Conservation (phyloP, 1,140 invertebrate species). For the Colletes gigas region DNA sequence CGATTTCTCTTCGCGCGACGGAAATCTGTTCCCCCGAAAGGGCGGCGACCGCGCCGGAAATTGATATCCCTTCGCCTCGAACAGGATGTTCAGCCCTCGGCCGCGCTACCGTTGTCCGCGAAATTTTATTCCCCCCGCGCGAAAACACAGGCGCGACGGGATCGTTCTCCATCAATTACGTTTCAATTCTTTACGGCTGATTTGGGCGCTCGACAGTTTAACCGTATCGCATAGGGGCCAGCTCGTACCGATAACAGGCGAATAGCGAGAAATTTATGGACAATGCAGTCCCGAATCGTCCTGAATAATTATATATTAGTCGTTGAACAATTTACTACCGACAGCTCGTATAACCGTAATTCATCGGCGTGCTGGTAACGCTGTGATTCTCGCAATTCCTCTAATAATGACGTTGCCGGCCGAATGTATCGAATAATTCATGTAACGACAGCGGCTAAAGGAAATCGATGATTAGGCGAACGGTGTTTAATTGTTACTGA, state of each 20-base stretch:
- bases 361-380: background rate
- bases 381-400: slow-evolving; percentile 2
- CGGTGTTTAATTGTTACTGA: background rate
- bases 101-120: background rate
- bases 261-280: slow-evolving; percentile 39
- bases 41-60: slow-evolving; percentile 10
- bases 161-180: background rate
- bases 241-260: background rate
- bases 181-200: slow-evolving; percentile 29
- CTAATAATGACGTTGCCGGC: slow-evolving; percentile 2
- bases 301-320: slow-evolving; percentile 38
- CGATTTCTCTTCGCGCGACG: slow-evolving; percentile 8
- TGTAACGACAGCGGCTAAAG: background rate
- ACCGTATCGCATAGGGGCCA: background rate
- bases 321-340: slow-evolving; percentile 6
- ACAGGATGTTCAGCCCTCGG: background rate
- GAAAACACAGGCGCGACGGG: background rate
- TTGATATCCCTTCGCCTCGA: slow-evolving; percentile 28
- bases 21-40: background rate
- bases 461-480: background rate
- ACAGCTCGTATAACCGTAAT: background rate
- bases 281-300: background rate
- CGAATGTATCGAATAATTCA: slow-evolving; percentile 13
- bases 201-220: slow-evolving; percentile 8
- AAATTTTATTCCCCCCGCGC: background rate